Percentiles rank a stretch among this genome's conserved stretches.
phyloP scores from a whole-genome alignment of 2,113 vertebrate species.

The Lipophrys pholis region DNA sequence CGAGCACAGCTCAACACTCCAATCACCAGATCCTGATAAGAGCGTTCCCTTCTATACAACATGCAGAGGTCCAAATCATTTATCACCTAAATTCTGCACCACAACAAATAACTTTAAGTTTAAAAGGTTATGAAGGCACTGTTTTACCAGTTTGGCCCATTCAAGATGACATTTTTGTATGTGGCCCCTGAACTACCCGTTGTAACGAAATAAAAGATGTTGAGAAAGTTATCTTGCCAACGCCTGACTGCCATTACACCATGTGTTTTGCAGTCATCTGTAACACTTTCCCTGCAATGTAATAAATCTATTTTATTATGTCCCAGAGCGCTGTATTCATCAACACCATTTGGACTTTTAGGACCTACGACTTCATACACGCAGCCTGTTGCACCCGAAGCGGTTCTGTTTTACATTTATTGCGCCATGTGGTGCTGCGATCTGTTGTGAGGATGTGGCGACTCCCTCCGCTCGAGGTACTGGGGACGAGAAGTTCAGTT shows the following conservation, averaged over 20 bases:
- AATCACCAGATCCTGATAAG: neutral
- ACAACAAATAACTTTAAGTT: too few species aligned
- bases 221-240: neutral
- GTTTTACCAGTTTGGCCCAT: too few species aligned
- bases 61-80: too few species aligned
- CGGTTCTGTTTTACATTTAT: slow-evolving; percentile 27
- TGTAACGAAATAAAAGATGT: neutral
- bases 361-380: neutral
- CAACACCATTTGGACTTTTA: slow-evolving; percentile 22
- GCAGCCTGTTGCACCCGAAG: slow-evolving; percentile 8
- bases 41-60: too few species aligned
- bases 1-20: neutral
- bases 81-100: too few species aligned
- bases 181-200: neutral
- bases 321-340: slow-evolving; percentile 17
- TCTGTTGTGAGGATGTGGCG: neutral
- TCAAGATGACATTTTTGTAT: neutral
- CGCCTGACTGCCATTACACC: neutral
- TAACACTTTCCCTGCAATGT: too few species aligned
- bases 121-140: too few species aligned
- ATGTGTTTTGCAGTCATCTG: neutral
- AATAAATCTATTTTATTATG: slow-evolving; percentile 20
- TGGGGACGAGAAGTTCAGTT: neutral
- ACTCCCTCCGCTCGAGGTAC: neutral
- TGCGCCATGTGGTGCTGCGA: neutral